Conservation (phyloP, 2,888 invertebrate genomes). For the Muscina levida region DNA sequence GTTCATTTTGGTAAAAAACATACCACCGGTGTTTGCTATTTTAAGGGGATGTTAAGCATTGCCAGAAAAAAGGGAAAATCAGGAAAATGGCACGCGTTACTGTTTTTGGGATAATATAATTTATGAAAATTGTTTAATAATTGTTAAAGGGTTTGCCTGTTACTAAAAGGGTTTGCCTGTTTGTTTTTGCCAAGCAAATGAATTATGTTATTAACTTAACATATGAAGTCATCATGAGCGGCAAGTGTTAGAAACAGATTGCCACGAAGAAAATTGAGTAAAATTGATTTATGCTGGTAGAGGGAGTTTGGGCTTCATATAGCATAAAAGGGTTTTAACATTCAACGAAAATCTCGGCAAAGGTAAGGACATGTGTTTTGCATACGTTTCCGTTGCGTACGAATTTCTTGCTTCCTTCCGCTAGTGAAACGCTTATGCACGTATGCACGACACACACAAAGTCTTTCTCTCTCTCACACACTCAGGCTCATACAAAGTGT, state of each 20-base stretch:
- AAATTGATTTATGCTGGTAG: conserved; percentile 16
- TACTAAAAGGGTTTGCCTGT: conserved; percentile 48
- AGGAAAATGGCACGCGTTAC: conserved; percentile 59
- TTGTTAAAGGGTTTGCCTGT: conserved; percentile 68
- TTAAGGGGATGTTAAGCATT: conserved; percentile 20
- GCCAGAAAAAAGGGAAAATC: conserved; percentile 42
- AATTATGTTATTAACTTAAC: not conserved
- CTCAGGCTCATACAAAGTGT: conserved; percentile 25
- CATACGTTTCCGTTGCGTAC: conserved; percentile 71
- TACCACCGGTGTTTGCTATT: conserved; percentile 53
- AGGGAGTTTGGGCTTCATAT: not conserved
- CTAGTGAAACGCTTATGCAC: conserved; percentile 35
- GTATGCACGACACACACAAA: not conserved
- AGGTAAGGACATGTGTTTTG: conserved; percentile 72
- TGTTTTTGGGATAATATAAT: conserved; percentile 66
- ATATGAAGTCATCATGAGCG: conserved; percentile 22
- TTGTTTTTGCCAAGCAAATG: not conserved
- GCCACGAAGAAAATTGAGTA: conserved; percentile 20
- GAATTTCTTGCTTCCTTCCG: conserved; percentile 74
- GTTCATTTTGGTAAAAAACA: conserved; percentile 55
- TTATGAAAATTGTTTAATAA: conserved; percentile 79
- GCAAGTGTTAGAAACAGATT: conserved; percentile 50
- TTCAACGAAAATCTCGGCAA: conserved; percentile 49
- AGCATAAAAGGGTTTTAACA: conserved; percentile 6
- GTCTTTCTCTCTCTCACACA: not conserved